Base-by-base conservation (phyloP, 2,888 invertebrate species). In the Cerastoderma edule region DNA sequence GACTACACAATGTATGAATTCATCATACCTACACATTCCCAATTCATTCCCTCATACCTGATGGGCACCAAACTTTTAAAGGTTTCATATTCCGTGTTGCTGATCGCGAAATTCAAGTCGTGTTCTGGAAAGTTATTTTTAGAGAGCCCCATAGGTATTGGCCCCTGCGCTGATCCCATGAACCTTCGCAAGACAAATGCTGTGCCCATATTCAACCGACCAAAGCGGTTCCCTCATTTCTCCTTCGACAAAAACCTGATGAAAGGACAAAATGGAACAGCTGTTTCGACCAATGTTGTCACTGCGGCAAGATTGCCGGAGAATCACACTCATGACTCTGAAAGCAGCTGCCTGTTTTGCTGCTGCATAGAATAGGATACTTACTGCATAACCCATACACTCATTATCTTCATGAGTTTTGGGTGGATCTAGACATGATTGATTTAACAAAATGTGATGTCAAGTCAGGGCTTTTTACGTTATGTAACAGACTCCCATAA, bases 141-240 rank as follows among this genome's bases (percentile, higher is more conserved):
- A 27, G 85, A 87, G 39, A 77, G 89, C 16, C 91, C 91, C 0
- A 74, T 91, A 6, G 77, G 78, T 22, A 85, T 91, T 0, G 89
- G 89, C 4, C 89, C 89, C 0, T 82, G 83, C 30, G 75, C 84
- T 0, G 84, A 87, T n/a, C 86, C 87, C 0, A 78, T 84, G 24
- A 80, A 80, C 57, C 66, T 81, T 0, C 83, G 82, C 6, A 80
- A 83, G 48, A 74, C 72, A 5, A 87, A 84, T 57, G 74, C 82
- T 13, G 85, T 89, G 30, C 90, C 90, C 0, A 63, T 89, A 13
- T 90, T 90, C 75, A 88, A 87, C 69, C 60, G 87, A 56, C 88
- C 90, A 13, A 80, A 84, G 19, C 76, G 89, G n/a, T 89, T 89
- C 70, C 89, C 91, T 0, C 77, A 86, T 60, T 89, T 91, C 75